These are phyloP conservation scores for Taxidea taxus DNA, from an alignment of 2,113 vertebrate genomes.

Conservation along the genomic window DNA sequence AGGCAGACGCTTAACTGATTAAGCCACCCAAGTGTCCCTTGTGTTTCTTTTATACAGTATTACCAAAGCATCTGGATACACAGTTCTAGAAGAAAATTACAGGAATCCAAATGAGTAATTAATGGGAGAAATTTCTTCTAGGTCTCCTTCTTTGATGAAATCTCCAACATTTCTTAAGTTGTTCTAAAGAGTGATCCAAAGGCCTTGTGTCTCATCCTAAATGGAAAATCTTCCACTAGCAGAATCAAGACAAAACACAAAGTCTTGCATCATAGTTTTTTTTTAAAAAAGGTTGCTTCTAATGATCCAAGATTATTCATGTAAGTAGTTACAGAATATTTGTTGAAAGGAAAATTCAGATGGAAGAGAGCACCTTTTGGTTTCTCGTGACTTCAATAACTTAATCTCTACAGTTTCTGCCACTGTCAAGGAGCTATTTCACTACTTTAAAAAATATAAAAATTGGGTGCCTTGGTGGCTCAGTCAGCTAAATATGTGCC, in stretches of 20 bases:
- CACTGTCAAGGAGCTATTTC: not conserved
- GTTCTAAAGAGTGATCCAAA: conserved; percentile 27
- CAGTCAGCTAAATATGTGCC: no score
- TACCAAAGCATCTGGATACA: conserved; percentile 19
- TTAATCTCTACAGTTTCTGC: not conserved
- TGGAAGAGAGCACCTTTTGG: conserved; percentile 37
- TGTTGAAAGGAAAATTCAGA: conserved; percentile 23
- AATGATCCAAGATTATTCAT: not conserved
- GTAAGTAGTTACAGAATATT: not conserved
- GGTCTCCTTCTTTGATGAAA: conserved; percentile 41
- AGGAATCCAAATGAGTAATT: conserved; percentile 49
- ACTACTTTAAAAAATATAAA: conserved; percentile 19
- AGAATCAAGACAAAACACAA: conserved; percentile 58
- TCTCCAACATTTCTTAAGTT: conserved; percentile 36
- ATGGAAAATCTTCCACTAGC: conserved; percentile 40
- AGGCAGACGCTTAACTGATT: no score
- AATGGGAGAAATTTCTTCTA: conserved; percentile 48
- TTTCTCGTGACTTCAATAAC: conserved; percentile 15
- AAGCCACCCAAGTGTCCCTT: not conserved
- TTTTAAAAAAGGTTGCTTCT: not conserved
- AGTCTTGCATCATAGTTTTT: not conserved
- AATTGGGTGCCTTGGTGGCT: not conserved
- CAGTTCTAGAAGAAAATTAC: conserved; percentile 6
- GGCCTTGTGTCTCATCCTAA: conserved; percentile 24
- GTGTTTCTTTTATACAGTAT: conserved; percentile 28